These are phyloP conservation scores for Drosophila subpulchrella DNA, from an alignment of 1,140 invertebrate genomes.

Conservation along the genomic window DNA sequence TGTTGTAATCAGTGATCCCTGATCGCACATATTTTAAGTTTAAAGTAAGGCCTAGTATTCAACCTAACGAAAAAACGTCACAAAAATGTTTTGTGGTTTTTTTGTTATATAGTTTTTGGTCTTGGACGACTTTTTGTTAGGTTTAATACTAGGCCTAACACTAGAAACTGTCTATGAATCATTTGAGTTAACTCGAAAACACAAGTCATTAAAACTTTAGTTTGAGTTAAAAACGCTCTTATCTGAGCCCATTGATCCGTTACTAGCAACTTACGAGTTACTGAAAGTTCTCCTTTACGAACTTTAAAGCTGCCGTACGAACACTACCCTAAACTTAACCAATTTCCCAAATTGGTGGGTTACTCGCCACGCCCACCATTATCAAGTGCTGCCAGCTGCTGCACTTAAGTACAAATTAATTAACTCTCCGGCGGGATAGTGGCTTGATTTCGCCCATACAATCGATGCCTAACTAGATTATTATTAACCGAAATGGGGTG, in stretches of 20 bases:
- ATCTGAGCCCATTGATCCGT: background rate
- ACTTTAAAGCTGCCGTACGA: background rate
- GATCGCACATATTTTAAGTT: too few species aligned
- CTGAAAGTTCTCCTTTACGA: background rate
- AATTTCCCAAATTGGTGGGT: background rate
- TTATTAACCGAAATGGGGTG: constrained; percentile 39
- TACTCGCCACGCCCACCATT: constrained; percentile 1
- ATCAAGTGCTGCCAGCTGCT: constrained; percentile 26
- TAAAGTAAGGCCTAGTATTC: too few species aligned
- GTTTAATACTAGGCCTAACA: too few species aligned
- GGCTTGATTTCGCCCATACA: constrained; percentile 21
- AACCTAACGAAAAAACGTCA: too few species aligned
- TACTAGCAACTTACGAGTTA: background rate
- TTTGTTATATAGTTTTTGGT: too few species aligned
- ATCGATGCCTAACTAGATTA: constrained; percentile 56
- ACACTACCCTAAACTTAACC: background rate
- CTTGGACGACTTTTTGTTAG: too few species aligned
- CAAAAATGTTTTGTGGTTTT: too few species aligned
- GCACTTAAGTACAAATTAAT: constrained; percentile 75
- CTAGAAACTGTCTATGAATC: too few species aligned
- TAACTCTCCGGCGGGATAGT: constrained; percentile 50
- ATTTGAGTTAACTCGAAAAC: too few species aligned
- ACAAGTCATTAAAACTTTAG: background rate
- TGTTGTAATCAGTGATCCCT: too few species aligned
- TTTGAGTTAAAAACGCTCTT: background rate